A percentile compares a stretch with the other conserved stretches of the same genome.
Conservation (phyloP, 1,140 invertebrate genomes). For the Drosophila parabipectinata region DNA sequence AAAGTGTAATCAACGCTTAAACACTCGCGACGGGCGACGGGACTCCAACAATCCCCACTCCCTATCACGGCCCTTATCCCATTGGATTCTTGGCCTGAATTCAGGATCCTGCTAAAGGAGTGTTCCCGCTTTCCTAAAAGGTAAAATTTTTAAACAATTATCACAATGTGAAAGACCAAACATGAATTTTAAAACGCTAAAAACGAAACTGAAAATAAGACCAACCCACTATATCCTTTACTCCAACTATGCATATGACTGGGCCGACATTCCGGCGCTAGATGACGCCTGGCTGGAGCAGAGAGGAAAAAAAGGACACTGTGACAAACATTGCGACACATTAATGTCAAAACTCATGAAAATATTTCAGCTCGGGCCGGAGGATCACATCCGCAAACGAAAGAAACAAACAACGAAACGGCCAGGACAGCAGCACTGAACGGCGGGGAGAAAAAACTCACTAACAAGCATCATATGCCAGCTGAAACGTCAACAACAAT, state of each 20-base stretch:
- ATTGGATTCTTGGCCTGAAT: neutral
- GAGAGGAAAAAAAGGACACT: slow-evolving; percentile 56
- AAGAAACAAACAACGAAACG: slow-evolving; percentile 34
- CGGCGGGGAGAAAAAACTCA: slow-evolving; percentile 57
- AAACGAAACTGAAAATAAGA: neutral
- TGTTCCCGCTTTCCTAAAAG: neutral
- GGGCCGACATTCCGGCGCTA: slow-evolving; percentile 14
- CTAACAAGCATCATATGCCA: slow-evolving; percentile 82
- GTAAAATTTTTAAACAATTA: too few species aligned
- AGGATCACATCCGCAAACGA: slow-evolving; percentile 36
- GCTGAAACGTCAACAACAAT: slow-evolving; percentile 78
- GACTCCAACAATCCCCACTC: slow-evolving; percentile 59
- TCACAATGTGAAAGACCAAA: too few species aligned
- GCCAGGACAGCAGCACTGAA: slow-evolving; percentile 36
- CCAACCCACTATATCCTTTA: neutral
- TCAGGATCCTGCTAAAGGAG: neutral
- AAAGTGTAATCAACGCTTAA: slow-evolving; percentile 82
- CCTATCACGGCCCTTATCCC: neutral
- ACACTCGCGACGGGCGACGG: slow-evolving; percentile 70
- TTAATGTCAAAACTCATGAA: slow-evolving; percentile 83
- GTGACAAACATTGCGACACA: slow-evolving; percentile 81
- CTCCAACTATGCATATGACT: slow-evolving; percentile 6
- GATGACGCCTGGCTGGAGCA: slow-evolving; percentile 18
- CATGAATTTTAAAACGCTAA: neutral
- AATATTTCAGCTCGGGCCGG: slow-evolving; percentile 72